Evolutionary conservation across 2,113 vertebrate species (phyloP).

Genomic region (Urocolius indicus): DNA sequence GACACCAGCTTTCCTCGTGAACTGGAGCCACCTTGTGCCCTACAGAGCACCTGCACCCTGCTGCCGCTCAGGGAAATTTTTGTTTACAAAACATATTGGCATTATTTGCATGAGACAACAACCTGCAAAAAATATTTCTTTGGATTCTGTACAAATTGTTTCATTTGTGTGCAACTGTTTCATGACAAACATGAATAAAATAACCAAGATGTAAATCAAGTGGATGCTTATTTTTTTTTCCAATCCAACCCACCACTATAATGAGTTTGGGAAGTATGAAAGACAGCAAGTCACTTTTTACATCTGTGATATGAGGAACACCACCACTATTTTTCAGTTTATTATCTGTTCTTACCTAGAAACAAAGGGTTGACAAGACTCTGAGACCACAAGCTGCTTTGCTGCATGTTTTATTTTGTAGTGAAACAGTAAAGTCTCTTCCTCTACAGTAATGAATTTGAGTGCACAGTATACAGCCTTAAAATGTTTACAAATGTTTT

Average conservation of each 20-base stretch:
- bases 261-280: not conserved
- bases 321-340: not conserved
- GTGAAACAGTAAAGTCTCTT: not conserved
- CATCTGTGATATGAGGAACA: not conserved
- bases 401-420: not conserved
- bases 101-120: not conserved
- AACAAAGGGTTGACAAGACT: not conserved
- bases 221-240: not conserved
- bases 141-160: not conserved
- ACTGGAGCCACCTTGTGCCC: constrained; percentile 81
- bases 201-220: not conserved
- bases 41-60: constrained; percentile 51
- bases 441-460: not conserved
- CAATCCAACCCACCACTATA: not conserved
- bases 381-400: not conserved
- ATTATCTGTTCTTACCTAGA: not conserved
- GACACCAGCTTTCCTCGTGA: constrained; percentile 26
- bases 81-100: not conserved
- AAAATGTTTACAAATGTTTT: not conserved
- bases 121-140: not conserved
- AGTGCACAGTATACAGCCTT: not conserved
- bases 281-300: not conserved
- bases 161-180: not conserved
- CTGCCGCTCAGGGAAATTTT: accelerated
- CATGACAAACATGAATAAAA: not conserved